phyloP scores from a whole-genome alignment of 2,888 invertebrate species.

The Conus canariensis region DNA sequence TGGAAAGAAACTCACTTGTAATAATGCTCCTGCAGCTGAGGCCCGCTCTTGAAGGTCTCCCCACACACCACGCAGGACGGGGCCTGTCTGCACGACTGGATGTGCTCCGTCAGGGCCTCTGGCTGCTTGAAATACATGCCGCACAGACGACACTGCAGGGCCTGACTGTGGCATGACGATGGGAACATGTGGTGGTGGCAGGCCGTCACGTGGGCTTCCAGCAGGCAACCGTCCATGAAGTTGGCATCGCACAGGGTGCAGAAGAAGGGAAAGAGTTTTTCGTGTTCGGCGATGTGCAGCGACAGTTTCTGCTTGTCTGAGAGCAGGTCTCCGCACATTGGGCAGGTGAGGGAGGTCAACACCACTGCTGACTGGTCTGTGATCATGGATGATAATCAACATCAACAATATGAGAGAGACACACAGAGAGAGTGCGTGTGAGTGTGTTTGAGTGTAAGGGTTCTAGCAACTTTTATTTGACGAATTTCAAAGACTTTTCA shows the following conservation, averaged over 20 bases:
- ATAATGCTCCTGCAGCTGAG: constrained; percentile 46
- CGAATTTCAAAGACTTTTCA: no score
- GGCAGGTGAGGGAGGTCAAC: constrained; percentile 17
- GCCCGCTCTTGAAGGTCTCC: constrained; percentile 46
- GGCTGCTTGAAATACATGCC: constrained; percentile 48
- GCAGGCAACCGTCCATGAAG: constrained; percentile 43
- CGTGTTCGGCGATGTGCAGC: constrained; percentile 25
- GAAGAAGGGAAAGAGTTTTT: constrained; percentile 39
- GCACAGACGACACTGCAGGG: constrained; percentile 49
- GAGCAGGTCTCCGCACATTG: constrained; percentile 36
- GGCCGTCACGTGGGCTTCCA: constrained; percentile 45
- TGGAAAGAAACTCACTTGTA: constrained; percentile 38
- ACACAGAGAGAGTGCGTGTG: no score
- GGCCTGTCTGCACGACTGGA: constrained; percentile 46
- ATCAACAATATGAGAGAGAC: not conserved
- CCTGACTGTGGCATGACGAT: not conserved
- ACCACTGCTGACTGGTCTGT: not conserved
- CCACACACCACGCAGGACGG: constrained; percentile 45
- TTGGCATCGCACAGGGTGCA: constrained; percentile 50
- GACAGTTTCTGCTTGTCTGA: constrained; percentile 8
- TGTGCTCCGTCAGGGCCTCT: constrained; percentile 46
- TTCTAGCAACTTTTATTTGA: no score
- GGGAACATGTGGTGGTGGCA: constrained; percentile 39
- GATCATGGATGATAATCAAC: not conserved
- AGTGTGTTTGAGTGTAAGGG: no score